A percentile compares a stretch with the other conserved stretches of the same genome.
Evolutionary conservation across 2,113 vertebrate species (phyloP).

Genomic region (Zosterops hypoxanthus): DNA sequence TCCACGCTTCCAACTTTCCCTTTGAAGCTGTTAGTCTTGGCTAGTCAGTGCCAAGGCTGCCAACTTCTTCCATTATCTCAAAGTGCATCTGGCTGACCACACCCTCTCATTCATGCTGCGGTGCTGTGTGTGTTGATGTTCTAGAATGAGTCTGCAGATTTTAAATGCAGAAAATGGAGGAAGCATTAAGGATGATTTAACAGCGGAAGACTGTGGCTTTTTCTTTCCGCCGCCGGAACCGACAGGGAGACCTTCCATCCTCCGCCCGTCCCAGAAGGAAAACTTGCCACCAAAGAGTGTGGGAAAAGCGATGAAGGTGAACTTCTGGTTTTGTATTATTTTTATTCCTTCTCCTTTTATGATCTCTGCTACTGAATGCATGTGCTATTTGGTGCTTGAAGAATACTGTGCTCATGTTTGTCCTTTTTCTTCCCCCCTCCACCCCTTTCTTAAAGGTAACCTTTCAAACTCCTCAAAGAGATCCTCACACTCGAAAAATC

Average conservation of each 20-base stretch:
- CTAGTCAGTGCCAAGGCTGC: background rate
- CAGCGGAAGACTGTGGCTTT: conserved; percentile 67
- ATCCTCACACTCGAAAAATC: conserved; percentile 86
- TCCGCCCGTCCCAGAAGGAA: conserved; percentile 86
- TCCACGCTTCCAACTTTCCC: background rate
- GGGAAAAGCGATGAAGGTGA: conserved; percentile 79
- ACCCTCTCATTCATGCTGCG: conserved; percentile 19
- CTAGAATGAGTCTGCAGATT: conserved; percentile 87
- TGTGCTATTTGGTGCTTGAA: background rate
- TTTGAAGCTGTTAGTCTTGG: background rate
- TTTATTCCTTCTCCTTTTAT: background rate
- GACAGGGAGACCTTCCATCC: conserved; percentile 84
- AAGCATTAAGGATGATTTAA: conserved; percentile 70
- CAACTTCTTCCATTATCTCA: conserved; percentile 6
- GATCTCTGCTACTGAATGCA: background rate
- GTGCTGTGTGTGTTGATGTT: conserved; percentile 8
- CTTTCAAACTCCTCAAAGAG: conserved; percentile 91
- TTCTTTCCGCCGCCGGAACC: conserved; percentile 78
- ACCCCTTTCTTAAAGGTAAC: conserved; percentile 79
- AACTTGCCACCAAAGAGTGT: conserved; percentile 82
- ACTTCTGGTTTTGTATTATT: background rate
- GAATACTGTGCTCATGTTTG: background rate
- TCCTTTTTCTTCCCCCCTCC: fast-evolving
- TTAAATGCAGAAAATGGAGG: conserved; percentile 84
- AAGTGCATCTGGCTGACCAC: conserved; percentile 52